Base-by-base conservation (phyloP, 2,888 invertebrate genomes). In the Agrilus cyanescens region DNA sequence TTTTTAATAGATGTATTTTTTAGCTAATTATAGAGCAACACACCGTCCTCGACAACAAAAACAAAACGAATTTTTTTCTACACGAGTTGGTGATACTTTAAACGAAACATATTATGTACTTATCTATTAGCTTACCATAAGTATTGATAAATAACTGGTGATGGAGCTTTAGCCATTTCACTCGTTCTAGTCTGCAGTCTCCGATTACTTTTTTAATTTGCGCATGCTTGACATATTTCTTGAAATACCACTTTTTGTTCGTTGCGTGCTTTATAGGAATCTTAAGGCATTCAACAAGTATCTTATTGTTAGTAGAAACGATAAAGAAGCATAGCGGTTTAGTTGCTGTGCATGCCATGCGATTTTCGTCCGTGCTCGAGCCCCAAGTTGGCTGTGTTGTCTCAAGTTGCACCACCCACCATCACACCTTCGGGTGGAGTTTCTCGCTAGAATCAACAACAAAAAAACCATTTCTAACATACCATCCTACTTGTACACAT, bases 311-410 rank as follows among this genome's bases (percentile, higher is more conserved):
- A 25, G 51, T 50, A 51, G 51, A 57, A 55, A 52, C 50, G 46
- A 45, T 45, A 39, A 30, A 32, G 25, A 39, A 20, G n/a, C 43
- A 34, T 54, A 53, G 52, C 43, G 10, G 25, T 25, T 25, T 25
- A 25, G 25, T 25, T 25, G 40, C 25, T 25, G 46, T 60, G 59
- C 59, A 59, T 60, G 59, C 25, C 25, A 10, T 25, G 25, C 25
- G 25, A 10, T 25, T 25, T 25, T 25, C 8, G 25, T 50, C 50
- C 54, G 51, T 55, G 53, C 50, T 51, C 52, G 47, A 51, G 46
- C 46, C 58, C 60, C 59, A 50, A 59, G 57, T 59, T 64, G 67
- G 67, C 67, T 67, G 67, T 67, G 67, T 67, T 67, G 67, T 67
- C 65, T 65, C 56, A 55, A 61, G 62, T 61, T 63, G 64, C 65